Conservation (phyloP, 2,888 invertebrate species). For the Acanthococcus lagerstroemiae region DNA sequence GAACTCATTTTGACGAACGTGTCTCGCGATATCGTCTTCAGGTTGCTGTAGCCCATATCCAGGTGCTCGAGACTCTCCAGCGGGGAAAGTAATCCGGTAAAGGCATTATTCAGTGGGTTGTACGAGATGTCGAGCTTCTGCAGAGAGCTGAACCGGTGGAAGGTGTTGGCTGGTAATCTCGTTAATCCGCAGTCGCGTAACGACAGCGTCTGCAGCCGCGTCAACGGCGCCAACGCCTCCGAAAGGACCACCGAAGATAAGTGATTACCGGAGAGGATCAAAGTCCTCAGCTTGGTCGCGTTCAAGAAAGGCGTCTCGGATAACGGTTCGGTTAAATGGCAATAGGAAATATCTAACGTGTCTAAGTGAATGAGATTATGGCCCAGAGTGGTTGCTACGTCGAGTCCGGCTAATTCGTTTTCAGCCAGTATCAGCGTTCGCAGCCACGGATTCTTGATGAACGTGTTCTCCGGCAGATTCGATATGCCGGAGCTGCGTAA, state of each 20-base stretch:
- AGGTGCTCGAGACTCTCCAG: conserved; percentile 55
- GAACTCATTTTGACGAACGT: conserved; percentile 60
- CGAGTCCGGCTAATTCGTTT: conserved; percentile 54
- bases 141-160: conserved; percentile 55
- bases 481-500: conserved; percentile 52
- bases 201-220: conserved; percentile 55
- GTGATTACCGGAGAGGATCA: conserved; percentile 58
- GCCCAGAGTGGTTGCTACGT: conserved; percentile 54
- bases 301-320: conserved; percentile 59
- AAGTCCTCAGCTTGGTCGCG: conserved; percentile 53
- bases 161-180: conserved; percentile 52
- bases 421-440: conserved; percentile 54
- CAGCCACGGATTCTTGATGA: conserved; percentile 55
- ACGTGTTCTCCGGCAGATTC: conserved; percentile 54
- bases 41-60: conserved; percentile 62
- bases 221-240: conserved; percentile 54
- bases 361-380: conserved; percentile 55
- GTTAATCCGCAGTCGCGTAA: conserved; percentile 56
- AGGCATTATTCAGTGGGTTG: conserved; percentile 58
- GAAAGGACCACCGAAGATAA: conserved; percentile 57
- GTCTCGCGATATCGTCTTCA: conserved; percentile 54
- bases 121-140: conserved; percentile 59
- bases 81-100: conserved; percentile 54
- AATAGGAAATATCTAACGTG: conserved; percentile 56
- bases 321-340: conserved; percentile 55